phyloP scores from a whole-genome alignment of 2,888 invertebrate species.

The Tolmerus cingulatus region DNA sequence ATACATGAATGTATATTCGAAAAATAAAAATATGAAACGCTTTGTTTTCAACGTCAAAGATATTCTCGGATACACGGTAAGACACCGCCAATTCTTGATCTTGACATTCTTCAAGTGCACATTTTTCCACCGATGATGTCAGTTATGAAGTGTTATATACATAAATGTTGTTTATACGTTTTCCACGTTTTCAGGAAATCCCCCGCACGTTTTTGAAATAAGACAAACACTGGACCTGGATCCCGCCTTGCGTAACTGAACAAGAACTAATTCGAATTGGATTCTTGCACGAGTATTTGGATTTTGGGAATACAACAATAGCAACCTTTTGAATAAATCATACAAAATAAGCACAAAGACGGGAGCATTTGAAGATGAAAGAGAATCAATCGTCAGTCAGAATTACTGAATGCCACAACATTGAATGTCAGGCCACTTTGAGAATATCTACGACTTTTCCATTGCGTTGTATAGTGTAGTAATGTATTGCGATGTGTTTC shows the following conservation, averaged over 20 bases:
- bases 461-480: not conserved
- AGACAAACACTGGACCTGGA: not conserved
- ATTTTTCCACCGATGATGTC: constrained; percentile 4
- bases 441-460: not conserved
- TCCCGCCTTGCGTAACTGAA: not conserved
- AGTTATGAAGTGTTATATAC: not conserved
- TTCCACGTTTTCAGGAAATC: not conserved
- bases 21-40: not conserved
- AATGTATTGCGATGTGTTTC: not conserved
- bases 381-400: not conserved
- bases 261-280: not conserved
- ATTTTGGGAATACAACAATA: not conserved
- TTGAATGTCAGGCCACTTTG: not conserved
- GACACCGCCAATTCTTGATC: not conserved
- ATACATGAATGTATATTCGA: not conserved
- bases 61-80: not conserved
- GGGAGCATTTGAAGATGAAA: not conserved
- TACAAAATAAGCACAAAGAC: not conserved
- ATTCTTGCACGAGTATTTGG: not conserved
- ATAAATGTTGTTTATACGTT: not conserved
- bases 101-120: constrained; percentile 1
- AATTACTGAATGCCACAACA: not conserved
- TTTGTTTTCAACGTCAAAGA: not conserved
- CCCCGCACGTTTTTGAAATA: not conserved
- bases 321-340: not conserved